Evolutionary conservation across 2,113 vertebrate species (phyloP).

Genomic region (Prolemur simus): DNA sequence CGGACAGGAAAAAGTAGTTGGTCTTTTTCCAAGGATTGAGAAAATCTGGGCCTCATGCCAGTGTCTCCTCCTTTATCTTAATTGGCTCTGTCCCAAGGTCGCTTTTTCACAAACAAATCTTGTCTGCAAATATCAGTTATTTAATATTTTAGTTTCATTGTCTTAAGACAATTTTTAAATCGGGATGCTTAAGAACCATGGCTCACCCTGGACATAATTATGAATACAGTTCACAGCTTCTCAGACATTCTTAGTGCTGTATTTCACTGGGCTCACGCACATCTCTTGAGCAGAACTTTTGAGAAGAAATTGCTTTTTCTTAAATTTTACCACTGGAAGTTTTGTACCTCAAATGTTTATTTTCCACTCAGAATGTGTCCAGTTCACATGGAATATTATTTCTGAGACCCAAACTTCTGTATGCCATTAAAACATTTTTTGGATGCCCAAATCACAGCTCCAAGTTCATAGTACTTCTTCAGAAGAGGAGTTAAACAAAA

Average conservation of each 20-base stretch:
- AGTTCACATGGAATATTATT: constrained; percentile 19
- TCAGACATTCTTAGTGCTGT: background rate
- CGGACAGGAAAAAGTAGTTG: constrained; percentile 44
- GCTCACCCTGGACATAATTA: background rate
- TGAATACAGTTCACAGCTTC: background rate
- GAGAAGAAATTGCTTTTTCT: background rate
- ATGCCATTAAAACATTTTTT: background rate
- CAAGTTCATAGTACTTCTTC: background rate
- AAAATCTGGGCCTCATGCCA: constrained; percentile 45
- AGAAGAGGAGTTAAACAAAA: background rate
- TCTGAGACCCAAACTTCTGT: constrained; percentile 7
- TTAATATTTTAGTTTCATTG: constrained; percentile 10
- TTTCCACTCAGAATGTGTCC: background rate
- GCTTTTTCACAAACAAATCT: constrained; percentile 52
- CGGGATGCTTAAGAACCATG: background rate
- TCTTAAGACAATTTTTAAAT: constrained; percentile 52
- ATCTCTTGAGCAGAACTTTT: constrained; percentile 7
- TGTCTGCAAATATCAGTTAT: constrained; percentile 43
- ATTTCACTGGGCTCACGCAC: background rate
- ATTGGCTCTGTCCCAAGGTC: constrained; percentile 35
- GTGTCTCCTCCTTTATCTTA: constrained; percentile 42
- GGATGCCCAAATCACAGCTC: background rate
- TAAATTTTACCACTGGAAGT: background rate
- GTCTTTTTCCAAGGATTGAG: constrained; percentile 29
- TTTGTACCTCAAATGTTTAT: background rate